Conservation (phyloP, 2,113 vertebrate genomes). For the Malurus alboscapulatus region DNA sequence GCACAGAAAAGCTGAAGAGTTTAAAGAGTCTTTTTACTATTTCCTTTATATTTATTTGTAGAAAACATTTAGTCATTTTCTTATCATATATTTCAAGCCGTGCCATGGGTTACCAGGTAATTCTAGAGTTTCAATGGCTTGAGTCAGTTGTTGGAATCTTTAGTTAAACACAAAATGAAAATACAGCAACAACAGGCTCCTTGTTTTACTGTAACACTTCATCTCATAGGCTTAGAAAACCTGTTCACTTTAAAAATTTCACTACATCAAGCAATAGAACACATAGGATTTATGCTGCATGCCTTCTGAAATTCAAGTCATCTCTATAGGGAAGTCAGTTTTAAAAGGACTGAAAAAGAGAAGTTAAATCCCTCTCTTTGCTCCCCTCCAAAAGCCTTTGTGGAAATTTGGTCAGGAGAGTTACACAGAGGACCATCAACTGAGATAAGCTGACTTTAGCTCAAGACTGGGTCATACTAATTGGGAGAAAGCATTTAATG, state of each 20-base stretch:
- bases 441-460: neutral
- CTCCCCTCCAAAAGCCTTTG: neutral
- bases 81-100: neutral
- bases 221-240: neutral
- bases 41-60: neutral
- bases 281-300: neutral
- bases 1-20: neutral
- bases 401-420: neutral
- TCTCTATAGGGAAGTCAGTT: neutral
- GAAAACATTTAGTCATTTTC: neutral
- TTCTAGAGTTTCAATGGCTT: neutral
- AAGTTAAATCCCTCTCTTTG: neutral
- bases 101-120: neutral
- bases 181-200: neutral
- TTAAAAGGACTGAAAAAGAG: neutral
- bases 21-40: neutral
- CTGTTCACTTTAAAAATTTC: neutral
- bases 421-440: neutral
- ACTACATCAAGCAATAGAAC: neutral
- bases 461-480: constrained; percentile 46
- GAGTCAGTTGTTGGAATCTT: neutral
- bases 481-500: constrained; percentile 37
- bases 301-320: neutral
- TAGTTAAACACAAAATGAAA: neutral
- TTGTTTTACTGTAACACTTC: neutral